phyloP scores from a whole-genome alignment of 1,140 invertebrate genomes.

The Drosophila nebulosa region DNA sequence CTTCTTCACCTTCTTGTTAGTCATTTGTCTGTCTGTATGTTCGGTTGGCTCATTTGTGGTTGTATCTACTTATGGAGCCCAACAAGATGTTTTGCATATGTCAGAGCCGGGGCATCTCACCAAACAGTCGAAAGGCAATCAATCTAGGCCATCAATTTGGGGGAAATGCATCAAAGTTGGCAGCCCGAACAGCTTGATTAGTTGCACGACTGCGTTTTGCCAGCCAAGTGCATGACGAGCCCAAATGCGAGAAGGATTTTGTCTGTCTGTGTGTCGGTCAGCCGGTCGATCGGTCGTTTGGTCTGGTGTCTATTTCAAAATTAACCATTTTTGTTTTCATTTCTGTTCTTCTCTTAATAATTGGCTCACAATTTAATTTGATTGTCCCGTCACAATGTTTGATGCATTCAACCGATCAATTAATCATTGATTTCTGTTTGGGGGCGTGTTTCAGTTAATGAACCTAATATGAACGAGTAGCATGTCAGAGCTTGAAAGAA shows the following conservation, averaged over 20 bases:
- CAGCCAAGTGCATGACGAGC: constrained; percentile 62
- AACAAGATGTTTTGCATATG: constrained; percentile 77
- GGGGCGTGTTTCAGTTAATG: constrained; percentile 63
- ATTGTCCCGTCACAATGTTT: constrained; percentile 64
- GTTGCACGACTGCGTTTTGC: constrained; percentile 52
- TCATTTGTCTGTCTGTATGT: constrained; percentile 72
- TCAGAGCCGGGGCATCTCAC: constrained; percentile 39
- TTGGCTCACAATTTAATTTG: constrained; percentile 65
- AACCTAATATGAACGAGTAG: constrained; percentile 27
- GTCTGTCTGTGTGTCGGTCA: neutral
- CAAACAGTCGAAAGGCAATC: constrained; percentile 44
- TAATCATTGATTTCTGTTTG: constrained; percentile 67
- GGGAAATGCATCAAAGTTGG: constrained; percentile 74
- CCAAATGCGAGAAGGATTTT: constrained; percentile 25
- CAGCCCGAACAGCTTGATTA: constrained; percentile 75
- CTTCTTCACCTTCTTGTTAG: constrained; percentile 52
- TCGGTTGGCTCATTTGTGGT: constrained; percentile 57
- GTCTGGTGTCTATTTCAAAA: constrained; percentile 56
- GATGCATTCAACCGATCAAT: constrained; percentile 44
- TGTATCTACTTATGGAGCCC: neutral
- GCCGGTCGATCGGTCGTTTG: too few species aligned
- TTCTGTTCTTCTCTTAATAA: constrained; percentile 65
- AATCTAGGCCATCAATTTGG: constrained; percentile 61
- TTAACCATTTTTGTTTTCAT: constrained; percentile 21
- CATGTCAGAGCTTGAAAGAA: too few species aligned